These are phyloP conservation scores for Pao palembangensis DNA, from an alignment of 2,113 vertebrate genomes.

Conservation along the genomic window DNA sequence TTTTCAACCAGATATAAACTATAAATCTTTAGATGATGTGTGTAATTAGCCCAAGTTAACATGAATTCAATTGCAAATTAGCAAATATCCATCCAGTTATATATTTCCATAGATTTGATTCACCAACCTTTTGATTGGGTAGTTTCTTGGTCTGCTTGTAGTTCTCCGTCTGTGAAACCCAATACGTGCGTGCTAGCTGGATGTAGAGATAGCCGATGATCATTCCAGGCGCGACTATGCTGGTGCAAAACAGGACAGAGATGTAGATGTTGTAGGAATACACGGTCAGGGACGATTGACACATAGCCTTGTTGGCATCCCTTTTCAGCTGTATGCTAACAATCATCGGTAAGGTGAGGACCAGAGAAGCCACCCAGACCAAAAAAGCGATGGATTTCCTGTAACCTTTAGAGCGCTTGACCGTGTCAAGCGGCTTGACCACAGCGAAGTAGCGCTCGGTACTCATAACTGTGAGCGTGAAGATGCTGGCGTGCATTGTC, in stretches of 20 bases:
- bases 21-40: not conserved
- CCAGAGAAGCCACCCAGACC: conserved; percentile 82
- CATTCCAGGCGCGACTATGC: conserved; percentile 88
- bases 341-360: conserved; percentile 88
- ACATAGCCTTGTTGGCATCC: conserved; percentile 81
- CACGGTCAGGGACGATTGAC: conserved; percentile 80
- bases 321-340: conserved; percentile 84
- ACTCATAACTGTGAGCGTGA: conserved; percentile 90
- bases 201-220: conserved; percentile 89
- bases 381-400: conserved; percentile 85
- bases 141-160: conserved; percentile 88
- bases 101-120: not conserved
- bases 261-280: conserved; percentile 84
- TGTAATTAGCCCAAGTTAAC: not conserved
- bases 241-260: conserved; percentile 86
- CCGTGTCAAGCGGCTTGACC: conserved; percentile 86
- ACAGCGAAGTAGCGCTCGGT: conserved; percentile 88
- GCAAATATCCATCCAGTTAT: not conserved
- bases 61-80: not conserved
- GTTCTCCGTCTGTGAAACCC: conserved; percentile 87
- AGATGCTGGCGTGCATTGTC: conserved; percentile 93
- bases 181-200: conserved; percentile 83
- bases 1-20: too few relatives aligned
- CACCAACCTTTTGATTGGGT: conserved; percentile 77
- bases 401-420: conserved; percentile 86